Evolutionary conservation across 1,140 invertebrate genomes (phyloP), one percentile per base, ranked within the genome.

Genomic region (Calycopis cecrops): DNA sequence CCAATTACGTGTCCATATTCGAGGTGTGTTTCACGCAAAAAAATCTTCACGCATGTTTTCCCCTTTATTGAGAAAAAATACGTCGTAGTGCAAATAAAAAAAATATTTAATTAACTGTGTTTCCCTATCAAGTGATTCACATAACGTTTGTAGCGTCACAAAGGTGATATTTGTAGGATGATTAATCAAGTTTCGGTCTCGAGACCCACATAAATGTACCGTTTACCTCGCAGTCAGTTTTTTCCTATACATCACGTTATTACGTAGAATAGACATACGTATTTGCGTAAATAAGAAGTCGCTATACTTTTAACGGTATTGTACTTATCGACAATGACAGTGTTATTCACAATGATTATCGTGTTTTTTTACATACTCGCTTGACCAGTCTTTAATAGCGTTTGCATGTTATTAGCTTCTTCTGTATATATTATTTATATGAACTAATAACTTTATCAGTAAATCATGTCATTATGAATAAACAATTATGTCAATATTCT

Each of bases 171-270:
- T 53, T 54, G 50, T 53, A 42, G 47, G 54, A 55, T 63, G 57
- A 63, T 63, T 56, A 59, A 57, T 60, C 51, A 60, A 64, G 52
- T 64, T 55, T 53, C 35, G 47, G 44, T 60, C 48, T 54, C 40
- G 40, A 55, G 55, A 63, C 51, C 52, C 53, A 54, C 52, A 42
- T 53, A 42, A 50, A 48, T 55, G 28, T 55, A 55, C 54, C 54
- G 54, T 55, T 55, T 55, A 28, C 54, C 35, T 55, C 44, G 48
- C 48, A 34, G 35, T 35, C 16, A 48, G 54, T 38, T 55, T 59
- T 59, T 54, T 50, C 44, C 40, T 50, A 53, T 40, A 42, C 37
- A 38, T 42, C 52, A 44, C 38, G 17, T 44, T 44, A 53, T 53
- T 53, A 53, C 52, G 38, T 40, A 53, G 38, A 53, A 38, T 53